phyloP scores from a whole-genome alignment of 2,113 vertebrate species.

The Lepisosteus oculatus region DNA sequence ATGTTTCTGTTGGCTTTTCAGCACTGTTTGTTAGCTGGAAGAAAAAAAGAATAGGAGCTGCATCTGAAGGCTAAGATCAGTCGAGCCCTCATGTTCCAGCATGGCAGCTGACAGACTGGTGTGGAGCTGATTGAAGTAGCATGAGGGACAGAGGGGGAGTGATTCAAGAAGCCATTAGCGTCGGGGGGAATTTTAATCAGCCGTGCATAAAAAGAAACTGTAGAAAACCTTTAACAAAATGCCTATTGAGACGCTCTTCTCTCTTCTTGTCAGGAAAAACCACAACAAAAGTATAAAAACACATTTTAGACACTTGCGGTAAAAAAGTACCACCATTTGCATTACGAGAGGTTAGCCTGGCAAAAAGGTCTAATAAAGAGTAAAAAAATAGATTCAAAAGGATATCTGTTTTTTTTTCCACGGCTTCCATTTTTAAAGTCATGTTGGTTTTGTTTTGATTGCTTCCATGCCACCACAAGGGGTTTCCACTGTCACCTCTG shows the following conservation, averaged over 20 bases:
- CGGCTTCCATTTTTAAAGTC: too few species aligned
- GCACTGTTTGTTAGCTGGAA: slow-evolving; percentile 28
- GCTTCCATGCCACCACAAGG: too few species aligned
- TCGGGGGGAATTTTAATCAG: background rate
- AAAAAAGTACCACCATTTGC: background rate
- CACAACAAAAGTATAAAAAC: slow-evolving; percentile 2
- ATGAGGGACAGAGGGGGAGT: slow-evolving; percentile 11
- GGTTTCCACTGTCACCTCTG: too few species aligned
- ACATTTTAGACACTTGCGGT: background rate
- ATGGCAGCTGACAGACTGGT: background rate
- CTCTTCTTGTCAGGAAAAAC: background rate
- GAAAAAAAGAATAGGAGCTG: slow-evolving; percentile 26
- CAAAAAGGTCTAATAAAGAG: too few species aligned
- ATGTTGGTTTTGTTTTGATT: too few species aligned
- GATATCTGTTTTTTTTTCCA: too few species aligned
- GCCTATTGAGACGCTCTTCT: background rate
- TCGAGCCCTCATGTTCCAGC: slow-evolving; percentile 35
- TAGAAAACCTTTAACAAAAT: background rate
- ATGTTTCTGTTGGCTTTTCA: slow-evolving; percentile 30
- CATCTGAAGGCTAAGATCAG: background rate
- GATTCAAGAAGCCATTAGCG: slow-evolving; percentile 11
- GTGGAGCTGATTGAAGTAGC: slow-evolving; percentile 1
- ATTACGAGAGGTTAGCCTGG: background rate
- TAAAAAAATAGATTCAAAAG: too few species aligned
- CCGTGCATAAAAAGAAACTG: slow-evolving; percentile 15